phyloP scores from a whole-genome alignment of 2,888 invertebrate species.

The Ornithoptera priamus region DNA sequence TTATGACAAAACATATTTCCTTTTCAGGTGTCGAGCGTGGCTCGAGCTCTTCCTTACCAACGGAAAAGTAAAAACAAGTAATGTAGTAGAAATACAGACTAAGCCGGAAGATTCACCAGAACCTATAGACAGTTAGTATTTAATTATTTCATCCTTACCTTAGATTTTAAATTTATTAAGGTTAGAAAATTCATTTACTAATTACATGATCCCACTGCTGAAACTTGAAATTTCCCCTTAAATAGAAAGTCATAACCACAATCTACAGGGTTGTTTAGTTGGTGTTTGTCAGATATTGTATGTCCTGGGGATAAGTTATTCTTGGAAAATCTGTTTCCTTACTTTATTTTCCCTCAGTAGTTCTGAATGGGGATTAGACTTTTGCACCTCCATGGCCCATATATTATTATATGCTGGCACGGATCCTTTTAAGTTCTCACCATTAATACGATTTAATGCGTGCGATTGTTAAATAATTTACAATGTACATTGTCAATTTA shows the following conservation, averaged over 20 bases:
- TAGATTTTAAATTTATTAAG: background rate
- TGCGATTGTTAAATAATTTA: background rate
- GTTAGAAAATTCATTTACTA: no score
- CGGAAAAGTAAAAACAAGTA: slow-evolving; percentile 93
- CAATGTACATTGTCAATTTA: background rate
- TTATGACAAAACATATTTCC: slow-evolving; percentile 17
- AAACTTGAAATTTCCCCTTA: no score
- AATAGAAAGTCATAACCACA: no score
- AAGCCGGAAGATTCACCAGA: slow-evolving; percentile 82
- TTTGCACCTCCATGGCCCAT: no score
- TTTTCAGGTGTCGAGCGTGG: slow-evolving; percentile 89
- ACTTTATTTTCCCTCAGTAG: no score
- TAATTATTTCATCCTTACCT: background rate
- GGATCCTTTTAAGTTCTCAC: no score
- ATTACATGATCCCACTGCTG: no score
- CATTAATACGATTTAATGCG: no score
- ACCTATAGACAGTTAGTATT: slow-evolving; percentile 66
- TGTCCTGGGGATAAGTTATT: background rate
- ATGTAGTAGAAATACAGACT: slow-evolving; percentile 92
- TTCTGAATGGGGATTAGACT: no score
- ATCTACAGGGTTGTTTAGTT: no score
- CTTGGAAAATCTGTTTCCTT: background rate
- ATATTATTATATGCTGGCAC: no score
- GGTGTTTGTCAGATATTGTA: background rate
- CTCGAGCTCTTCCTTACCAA: slow-evolving; percentile 93